Evolutionary conservation across 92 coral and sea anemone species (phyloP).

Genomic region (Pocillopora meandrina): DNA sequence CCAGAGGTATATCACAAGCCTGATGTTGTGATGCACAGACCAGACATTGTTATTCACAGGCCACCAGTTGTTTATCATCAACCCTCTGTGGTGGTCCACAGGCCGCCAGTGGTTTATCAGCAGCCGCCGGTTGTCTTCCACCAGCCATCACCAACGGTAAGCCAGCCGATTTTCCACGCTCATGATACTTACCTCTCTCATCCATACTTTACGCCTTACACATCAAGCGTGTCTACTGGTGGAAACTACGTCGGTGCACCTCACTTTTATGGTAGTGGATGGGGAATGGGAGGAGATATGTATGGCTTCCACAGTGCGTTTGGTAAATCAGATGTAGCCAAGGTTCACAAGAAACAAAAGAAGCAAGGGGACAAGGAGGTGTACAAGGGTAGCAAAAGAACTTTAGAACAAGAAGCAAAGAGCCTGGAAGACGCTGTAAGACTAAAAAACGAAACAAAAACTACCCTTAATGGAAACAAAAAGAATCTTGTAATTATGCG

Average conservation of each 20-base stretch:
- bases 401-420: constrained; percentile 37
- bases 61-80: constrained; percentile 87
- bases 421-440: constrained; percentile 19
- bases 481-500: constrained; percentile 86
- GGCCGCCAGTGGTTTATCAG: constrained; percentile 84
- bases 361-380: background rate
- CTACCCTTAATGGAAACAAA: constrained; percentile 51
- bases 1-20: constrained; percentile 91
- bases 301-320: constrained; percentile 52
- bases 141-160: constrained; percentile 87
- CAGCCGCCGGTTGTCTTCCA: constrained; percentile 88
- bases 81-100: constrained; percentile 82
- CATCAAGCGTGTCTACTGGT: constrained; percentile 52
- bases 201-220: constrained; percentile 63
- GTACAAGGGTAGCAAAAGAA: constrained; percentile 31
- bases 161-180: constrained; percentile 74
- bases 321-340: constrained; percentile 71
- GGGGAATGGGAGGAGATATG: constrained; percentile 67
- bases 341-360: constrained; percentile 33
- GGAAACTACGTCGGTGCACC: constrained; percentile 80
- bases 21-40: constrained; percentile 77
- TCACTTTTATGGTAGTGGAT: constrained; percentile 65
- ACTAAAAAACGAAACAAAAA: constrained; percentile 14
- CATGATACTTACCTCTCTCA: constrained; percentile 76
- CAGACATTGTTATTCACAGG: constrained; percentile 84